These are phyloP conservation scores for Pangasianodon hypophthalmus DNA, from an alignment of 2,113 vertebrate genomes.

Conservation along the genomic window DNA sequence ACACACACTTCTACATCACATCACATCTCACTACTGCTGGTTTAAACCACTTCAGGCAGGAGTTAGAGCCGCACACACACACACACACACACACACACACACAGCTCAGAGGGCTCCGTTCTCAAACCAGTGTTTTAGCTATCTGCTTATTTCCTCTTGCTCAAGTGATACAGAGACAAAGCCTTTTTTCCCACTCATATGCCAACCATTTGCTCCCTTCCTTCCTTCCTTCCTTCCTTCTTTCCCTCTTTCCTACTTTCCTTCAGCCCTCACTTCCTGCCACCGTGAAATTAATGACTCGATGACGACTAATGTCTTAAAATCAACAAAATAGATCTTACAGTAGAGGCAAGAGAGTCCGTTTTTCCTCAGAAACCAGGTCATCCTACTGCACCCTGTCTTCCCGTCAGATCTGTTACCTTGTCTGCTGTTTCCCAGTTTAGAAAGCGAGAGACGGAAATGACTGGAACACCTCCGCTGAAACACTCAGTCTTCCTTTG, in stretches of 20 bases:
- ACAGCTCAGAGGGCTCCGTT: too few species aligned
- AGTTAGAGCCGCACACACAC: neutral
- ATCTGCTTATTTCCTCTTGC: too few species aligned
- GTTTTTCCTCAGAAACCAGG: neutral
- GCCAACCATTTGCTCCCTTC: too few species aligned
- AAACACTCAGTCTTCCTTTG: neutral
- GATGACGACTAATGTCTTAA: neutral
- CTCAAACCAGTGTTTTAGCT: too few species aligned
- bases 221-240: too few species aligned
- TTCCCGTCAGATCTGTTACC: neutral
- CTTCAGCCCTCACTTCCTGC: neutral
- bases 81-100: too few species aligned
- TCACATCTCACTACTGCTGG: neutral
- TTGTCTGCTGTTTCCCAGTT: neutral
- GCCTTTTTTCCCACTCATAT: too few species aligned
- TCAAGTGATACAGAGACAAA: too few species aligned
- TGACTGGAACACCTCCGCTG: too few species aligned
- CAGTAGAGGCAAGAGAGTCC: conserved; percentile 40
- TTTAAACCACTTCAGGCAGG: neutral
- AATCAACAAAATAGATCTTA: conserved; percentile 55
- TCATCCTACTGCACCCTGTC: neutral
- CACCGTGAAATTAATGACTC: neutral
- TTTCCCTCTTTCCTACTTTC: too few species aligned
- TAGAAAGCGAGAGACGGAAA: neutral
- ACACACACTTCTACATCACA: neutral